phyloP scores from a whole-genome alignment of 2,888 invertebrate species.

The Thyatira batis region DNA sequence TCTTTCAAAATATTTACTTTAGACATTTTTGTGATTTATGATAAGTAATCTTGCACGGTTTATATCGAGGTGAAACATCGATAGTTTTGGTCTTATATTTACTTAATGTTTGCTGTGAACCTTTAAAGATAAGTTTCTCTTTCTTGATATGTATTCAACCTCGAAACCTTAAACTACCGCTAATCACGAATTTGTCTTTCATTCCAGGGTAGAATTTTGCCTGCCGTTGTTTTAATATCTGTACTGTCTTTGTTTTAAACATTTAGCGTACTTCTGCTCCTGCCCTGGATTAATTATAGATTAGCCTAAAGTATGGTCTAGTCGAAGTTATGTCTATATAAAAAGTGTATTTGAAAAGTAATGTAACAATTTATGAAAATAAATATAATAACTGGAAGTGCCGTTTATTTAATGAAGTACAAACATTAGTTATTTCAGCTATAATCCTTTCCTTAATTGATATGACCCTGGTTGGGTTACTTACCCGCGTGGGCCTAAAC shows the following conservation, averaged over 20 bases:
- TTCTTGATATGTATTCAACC: background rate
- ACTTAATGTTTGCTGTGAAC: background rate
- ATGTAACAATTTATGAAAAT: constrained; percentile 4
- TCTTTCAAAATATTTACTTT: background rate
- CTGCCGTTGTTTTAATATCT: background rate
- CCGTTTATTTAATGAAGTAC: constrained; percentile 5
- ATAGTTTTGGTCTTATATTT: background rate
- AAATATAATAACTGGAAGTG: background rate
- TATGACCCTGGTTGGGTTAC: too few relatives aligned
- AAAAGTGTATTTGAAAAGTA: constrained; percentile 14
- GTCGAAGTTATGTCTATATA: constrained; percentile 33
- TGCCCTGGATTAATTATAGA: constrained; percentile 16
- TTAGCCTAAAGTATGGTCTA: constrained; percentile 43
- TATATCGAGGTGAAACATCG: background rate
- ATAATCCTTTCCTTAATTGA: too few relatives aligned
- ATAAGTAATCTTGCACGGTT: background rate
- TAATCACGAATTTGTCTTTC: background rate
- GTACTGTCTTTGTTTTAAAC: constrained; percentile 12
- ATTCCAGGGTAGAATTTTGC: background rate
- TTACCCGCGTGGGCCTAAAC: too few relatives aligned
- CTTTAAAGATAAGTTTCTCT: background rate
- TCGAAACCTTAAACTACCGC: background rate
- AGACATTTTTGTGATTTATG: background rate
- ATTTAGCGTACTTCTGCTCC: background rate
- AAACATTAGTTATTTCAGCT: too few relatives aligned